A percentile compares a stretch with the other conserved stretches of the same genome.
These are phyloP conservation scores for Agrochola macilenta DNA, from an alignment of 2,888 invertebrate genomes.

Conservation along the genomic window DNA sequence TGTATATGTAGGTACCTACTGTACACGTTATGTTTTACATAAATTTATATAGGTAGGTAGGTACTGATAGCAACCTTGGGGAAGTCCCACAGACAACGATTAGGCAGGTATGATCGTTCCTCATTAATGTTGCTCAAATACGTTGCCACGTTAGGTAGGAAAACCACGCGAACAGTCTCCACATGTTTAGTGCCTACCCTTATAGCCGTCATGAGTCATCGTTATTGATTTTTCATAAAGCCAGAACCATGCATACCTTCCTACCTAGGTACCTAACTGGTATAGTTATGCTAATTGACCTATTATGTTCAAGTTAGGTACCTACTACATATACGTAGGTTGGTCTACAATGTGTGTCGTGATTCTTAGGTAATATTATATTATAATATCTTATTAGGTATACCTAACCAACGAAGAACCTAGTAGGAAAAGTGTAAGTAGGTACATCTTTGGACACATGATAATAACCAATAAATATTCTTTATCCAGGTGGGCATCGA, in stretches of 20 bases:
- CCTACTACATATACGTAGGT: neutral
- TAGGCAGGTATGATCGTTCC: neutral
- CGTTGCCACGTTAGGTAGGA: neutral
- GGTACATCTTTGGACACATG: neutral
- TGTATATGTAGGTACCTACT: neutral
- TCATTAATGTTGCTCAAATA: too few species aligned
- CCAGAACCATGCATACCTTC: neutral
- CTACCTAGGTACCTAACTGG: too few species aligned
- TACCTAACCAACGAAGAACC: too few species aligned
- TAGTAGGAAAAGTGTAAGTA: neutral
- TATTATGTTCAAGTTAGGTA: neutral
- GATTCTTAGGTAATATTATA: neutral
- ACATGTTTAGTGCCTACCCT: neutral
- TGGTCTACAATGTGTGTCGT: neutral
- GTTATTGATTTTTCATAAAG: neutral
- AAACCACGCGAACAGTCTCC: neutral
- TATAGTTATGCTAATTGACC: neutral
- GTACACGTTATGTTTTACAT: too few species aligned
- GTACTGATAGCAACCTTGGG: conserved; percentile 8
- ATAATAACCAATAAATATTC: neutral
- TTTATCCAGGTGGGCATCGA: conserved; percentile 94
- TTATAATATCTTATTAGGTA: too few species aligned
- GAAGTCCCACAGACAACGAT: neutral
- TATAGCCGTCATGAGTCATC: neutral
- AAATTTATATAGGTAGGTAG: neutral